Evolutionary conservation across 1,140 invertebrate genomes (phyloP).

Genomic region (Drosophila bocqueti): DNA sequence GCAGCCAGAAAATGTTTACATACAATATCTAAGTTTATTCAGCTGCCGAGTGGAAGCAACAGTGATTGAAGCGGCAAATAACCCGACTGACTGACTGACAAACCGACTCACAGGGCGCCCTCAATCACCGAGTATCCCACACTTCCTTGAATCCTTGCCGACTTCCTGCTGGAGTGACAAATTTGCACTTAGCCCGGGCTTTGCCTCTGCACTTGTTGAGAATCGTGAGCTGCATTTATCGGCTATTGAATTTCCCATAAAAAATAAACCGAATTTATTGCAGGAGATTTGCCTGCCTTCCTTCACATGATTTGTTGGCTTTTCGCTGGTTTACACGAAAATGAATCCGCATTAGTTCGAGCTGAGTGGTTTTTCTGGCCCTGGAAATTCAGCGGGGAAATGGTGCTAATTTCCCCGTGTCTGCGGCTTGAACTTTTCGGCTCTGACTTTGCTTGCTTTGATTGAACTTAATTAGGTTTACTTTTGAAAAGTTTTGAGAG

Average conservation of each 20-base stretch:
- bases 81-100: constrained; percentile 52
- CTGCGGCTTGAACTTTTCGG: constrained; percentile 47
- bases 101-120: constrained; percentile 41
- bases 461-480: constrained; percentile 66
- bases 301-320: constrained; percentile 22
- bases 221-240: constrained; percentile 74
- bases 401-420: constrained; percentile 65
- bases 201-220: constrained; percentile 67
- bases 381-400: constrained; percentile 45
- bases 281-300: constrained; percentile 14
- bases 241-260: constrained; percentile 67
- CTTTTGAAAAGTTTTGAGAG: neutral
- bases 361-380: constrained; percentile 52
- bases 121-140: constrained; percentile 4
- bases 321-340: constrained; percentile 71
- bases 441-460: constrained; percentile 29
- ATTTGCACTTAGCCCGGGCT: constrained; percentile 61
- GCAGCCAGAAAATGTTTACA: constrained; percentile 12
- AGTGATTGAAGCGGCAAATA: constrained; percentile 39
- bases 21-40: constrained; percentile 29
- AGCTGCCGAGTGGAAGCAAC: constrained; percentile 13
- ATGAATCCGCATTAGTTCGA: constrained; percentile 73
- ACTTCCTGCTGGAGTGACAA: constrained; percentile 68
- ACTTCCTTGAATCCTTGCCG: constrained; percentile 5
- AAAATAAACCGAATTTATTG: constrained; percentile 58